Evolutionary conservation across 1,140 invertebrate genomes (phyloP).

Genomic region (Plutomurus gul): DNA sequence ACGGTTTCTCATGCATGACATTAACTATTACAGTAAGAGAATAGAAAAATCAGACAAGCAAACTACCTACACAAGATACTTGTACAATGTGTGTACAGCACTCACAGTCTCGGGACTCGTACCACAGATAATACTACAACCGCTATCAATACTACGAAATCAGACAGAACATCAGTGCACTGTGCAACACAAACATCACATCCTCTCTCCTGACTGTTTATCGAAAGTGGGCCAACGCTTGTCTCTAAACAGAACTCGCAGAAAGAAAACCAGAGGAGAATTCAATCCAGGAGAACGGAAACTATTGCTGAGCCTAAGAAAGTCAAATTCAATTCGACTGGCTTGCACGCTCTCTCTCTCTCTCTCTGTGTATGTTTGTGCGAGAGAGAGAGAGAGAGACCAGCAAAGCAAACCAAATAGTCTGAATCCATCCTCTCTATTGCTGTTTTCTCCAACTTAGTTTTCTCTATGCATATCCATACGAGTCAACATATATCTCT

Average conservation of each 20-base stretch:
- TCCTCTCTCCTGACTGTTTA: constrained; percentile 14
- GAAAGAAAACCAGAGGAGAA: constrained; percentile 18
- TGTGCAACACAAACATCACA: constrained; percentile 33
- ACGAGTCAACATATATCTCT: too few species aligned
- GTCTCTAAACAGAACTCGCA: constrained; percentile 25
- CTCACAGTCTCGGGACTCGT: constrained; percentile 12
- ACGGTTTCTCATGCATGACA: constrained; percentile 5
- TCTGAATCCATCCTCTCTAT: neutral
- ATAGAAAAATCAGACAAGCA: constrained; percentile 32
- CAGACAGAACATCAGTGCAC: neutral
- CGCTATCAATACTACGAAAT: too few species aligned
- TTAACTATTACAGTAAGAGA: constrained; percentile 18
- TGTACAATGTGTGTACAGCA: too few species aligned
- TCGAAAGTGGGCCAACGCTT: constrained; percentile 22
- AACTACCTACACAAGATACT: too few species aligned
- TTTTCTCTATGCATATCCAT: neutral
- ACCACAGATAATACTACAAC: too few species aligned
- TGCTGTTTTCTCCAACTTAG: neutral
- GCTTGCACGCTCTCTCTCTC: too few species aligned
- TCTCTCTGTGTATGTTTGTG: neutral
- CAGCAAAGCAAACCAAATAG: neutral
- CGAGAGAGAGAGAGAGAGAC: neutral
- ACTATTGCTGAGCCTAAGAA: constrained; percentile 16
- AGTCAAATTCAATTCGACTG: constrained; percentile 13
- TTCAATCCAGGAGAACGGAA: constrained; percentile 6